A percentile compares a stretch with the other conserved stretches of the same genome.
These are phyloP conservation scores for Lasioglossum lativentre DNA, from an alignment of 2,888 invertebrate genomes.

Conservation along the genomic window DNA sequence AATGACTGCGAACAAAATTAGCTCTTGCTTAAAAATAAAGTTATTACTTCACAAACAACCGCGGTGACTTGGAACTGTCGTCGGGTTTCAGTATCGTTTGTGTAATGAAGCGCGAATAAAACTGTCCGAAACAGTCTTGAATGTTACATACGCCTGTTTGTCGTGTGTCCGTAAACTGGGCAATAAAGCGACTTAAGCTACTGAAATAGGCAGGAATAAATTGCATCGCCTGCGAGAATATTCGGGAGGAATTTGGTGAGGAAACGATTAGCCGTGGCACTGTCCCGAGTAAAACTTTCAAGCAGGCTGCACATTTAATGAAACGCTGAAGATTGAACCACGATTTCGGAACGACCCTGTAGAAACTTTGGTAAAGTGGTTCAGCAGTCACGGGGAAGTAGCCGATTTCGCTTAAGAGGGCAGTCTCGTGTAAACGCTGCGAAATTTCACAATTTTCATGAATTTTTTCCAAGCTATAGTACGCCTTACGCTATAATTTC, in stretches of 20 bases:
- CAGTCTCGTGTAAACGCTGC: background rate
- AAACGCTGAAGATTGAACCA: background rate
- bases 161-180: slow-evolving; percentile 27
- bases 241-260: slow-evolving; percentile 36
- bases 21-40: background rate
- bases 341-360: background rate
- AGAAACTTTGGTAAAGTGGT: background rate
- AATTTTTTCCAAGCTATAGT: background rate
- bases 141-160: slow-evolving; percentile 43
- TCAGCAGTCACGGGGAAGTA: background rate
- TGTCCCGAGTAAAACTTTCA: background rate
- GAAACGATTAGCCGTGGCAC: slow-evolving; percentile 11
- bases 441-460: background rate
- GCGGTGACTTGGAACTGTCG: background rate
- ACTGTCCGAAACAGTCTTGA: slow-evolving; percentile 5
- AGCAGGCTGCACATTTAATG: background rate
- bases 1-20: background rate
- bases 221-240: slow-evolving; percentile 30
- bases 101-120: slow-evolving; percentile 20
- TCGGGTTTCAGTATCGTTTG: background rate
- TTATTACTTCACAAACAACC: background rate
- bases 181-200: slow-evolving; percentile 18
- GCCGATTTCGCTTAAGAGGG: background rate
- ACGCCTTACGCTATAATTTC: background rate
- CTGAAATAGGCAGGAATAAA: slow-evolving; percentile 46